A percentile compares a stretch with the other conserved stretches of the same genome.
phyloP scores from a whole-genome alignment of 1,140 invertebrate genomes.

The Heterodera carotae region DNA sequence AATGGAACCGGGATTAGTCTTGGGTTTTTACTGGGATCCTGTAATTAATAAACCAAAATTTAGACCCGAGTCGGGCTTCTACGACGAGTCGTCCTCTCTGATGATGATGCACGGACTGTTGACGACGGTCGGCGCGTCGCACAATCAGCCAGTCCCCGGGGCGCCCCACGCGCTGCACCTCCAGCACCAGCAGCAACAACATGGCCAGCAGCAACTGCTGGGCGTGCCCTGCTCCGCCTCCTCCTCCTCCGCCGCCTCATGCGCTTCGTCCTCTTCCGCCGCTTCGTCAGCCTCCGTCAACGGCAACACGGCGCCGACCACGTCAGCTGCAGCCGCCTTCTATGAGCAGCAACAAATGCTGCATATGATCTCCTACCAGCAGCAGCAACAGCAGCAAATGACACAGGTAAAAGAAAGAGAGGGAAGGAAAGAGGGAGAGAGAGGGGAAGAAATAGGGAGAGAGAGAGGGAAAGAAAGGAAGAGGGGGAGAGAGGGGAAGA shows the following conservation, averaged over 20 bases:
- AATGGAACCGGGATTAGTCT: too few species aligned
- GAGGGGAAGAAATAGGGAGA: too few species aligned
- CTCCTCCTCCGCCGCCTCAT: background rate
- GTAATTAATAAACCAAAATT: too few species aligned
- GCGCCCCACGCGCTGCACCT: background rate
- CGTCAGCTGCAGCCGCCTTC: background rate
- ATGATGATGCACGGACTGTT: background rate
- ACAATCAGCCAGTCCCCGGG: background rate
- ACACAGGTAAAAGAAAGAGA: background rate
- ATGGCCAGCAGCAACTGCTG: background rate
- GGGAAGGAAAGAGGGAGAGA: too few species aligned
- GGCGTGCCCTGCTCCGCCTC: background rate
- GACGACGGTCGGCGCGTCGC: background rate
- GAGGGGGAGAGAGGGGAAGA: too few species aligned
- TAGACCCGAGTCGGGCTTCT: conserved; percentile 8
- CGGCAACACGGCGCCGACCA: background rate
- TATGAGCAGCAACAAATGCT: background rate
- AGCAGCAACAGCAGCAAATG: background rate
- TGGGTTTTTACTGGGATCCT: too few species aligned
- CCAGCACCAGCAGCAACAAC: background rate
- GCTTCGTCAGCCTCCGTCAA: background rate
- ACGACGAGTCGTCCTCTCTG: conserved; percentile 10
- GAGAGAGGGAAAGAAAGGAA: too few species aligned
- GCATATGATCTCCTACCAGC: background rate
- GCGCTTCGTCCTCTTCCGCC: background rate